Evolutionary conservation across 2,797 vertebrate genomes (phyloP).

Genomic region (Enteromius thamalakanensis): DNA sequence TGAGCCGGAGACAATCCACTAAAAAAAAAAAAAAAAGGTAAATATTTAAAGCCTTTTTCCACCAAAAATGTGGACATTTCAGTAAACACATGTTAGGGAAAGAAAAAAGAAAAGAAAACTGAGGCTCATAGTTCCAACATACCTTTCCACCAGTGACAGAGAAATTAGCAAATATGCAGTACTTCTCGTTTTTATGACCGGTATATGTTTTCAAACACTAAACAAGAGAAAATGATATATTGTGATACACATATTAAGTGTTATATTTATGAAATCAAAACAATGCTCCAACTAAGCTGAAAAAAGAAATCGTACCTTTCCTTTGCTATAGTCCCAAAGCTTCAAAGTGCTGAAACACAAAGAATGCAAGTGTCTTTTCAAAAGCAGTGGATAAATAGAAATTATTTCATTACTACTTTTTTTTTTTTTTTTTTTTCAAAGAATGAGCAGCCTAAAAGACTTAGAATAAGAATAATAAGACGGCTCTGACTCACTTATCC

Average conservation of each 20-base stretch:
- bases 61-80: not conserved
- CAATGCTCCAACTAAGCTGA: not conserved
- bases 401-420: not conserved
- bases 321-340: slow-evolving; percentile 99
- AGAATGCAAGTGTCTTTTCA: not conserved
- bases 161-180: slow-evolving; percentile 99
- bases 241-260: not conserved
- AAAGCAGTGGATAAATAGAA: slow-evolving; percentile 28
- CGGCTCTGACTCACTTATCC: slow-evolving; percentile 89
- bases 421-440: not conserved
- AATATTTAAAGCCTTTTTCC: not conserved
- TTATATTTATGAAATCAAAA: not conserved
- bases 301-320: slow-evolving; percentile 83
- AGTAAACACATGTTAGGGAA: not conserved
- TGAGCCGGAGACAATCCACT: slow-evolving; percentile 99
- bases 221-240: slow-evolving; percentile 14
- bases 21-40: slow-evolving; percentile 27
- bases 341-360: slow-evolving; percentile 87
- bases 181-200: slow-evolving; percentile 98
- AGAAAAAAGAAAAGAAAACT: not conserved
- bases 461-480: not conserved
- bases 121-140: slow-evolving; percentile 40
- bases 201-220: slow-evolving; percentile 99
- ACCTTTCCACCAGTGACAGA: slow-evolving; percentile 99
- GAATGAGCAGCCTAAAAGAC: not conserved